Percentiles rank a stretch among this genome's conserved stretches.
Evolutionary conservation across 2,113 vertebrate genomes (phyloP).

Genomic region (Cisticola juncidis): DNA sequence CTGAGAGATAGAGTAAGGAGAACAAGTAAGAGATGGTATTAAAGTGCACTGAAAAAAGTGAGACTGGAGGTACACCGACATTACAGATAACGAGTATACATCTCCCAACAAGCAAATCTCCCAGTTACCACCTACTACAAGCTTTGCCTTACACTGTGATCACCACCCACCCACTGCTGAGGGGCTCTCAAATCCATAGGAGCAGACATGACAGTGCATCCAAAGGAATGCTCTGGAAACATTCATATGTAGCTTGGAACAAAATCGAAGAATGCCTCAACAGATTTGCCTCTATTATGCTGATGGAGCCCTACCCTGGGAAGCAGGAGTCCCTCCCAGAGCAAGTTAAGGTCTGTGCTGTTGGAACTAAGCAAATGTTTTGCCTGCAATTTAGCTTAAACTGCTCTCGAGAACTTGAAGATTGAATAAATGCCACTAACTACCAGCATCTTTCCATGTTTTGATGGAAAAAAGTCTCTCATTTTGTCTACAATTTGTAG

Average conservation of each 20-base stretch:
- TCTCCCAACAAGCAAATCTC: neutral
- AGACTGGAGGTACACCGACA: neutral
- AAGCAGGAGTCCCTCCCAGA: neutral
- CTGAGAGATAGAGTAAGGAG: neutral
- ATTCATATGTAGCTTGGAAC: neutral
- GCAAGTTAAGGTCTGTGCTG: neutral
- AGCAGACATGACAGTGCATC: fast-evolving
- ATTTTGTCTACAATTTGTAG: neutral
- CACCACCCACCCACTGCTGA: neutral
- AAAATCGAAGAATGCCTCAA: neutral
- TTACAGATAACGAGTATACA: neutral
- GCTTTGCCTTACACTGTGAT: neutral
- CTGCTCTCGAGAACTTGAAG: neutral
- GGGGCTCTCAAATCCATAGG: neutral
- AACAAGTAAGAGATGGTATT: neutral
- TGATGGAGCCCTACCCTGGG: neutral
- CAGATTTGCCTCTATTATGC: neutral
- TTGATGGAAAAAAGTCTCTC: neutral
- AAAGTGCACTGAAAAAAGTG: neutral
- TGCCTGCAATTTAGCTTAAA: neutral
- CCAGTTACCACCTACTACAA: neutral
- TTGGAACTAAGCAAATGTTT: neutral
- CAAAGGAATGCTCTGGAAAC: neutral
- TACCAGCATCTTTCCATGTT: neutral
- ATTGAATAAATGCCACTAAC: neutral